Evolutionary conservation across 2,797 vertebrate species (phyloP).

Genomic region (Lutjanus argentimaculatus): DNA sequence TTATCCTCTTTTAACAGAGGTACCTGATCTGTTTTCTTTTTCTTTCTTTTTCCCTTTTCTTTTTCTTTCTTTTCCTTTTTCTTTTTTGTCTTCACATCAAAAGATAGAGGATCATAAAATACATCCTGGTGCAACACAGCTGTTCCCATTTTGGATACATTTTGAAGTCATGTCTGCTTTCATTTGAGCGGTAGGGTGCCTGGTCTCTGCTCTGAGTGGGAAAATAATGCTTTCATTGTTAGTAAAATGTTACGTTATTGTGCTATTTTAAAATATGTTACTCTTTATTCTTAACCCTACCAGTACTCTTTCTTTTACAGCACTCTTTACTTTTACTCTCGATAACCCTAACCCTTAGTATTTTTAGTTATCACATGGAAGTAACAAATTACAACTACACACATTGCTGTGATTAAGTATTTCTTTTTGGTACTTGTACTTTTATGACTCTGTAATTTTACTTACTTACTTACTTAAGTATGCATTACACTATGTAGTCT

Average conservation of each 20-base stretch:
- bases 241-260: background rate
- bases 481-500: too few species aligned
- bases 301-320: background rate
- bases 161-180: conserved; percentile 17
- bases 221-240: background rate
- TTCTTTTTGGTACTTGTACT: too few species aligned
- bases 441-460: too few species aligned
- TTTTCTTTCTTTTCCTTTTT: background rate
- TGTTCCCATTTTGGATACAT: conserved; percentile 27
- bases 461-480: too few species aligned
- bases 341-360: background rate
- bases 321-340: background rate
- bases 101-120: conserved; percentile 9
- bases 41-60: conserved; percentile 24
- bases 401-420: too few species aligned
- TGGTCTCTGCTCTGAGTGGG: background rate
- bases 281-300: background rate
- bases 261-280: background rate
- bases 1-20: background rate
- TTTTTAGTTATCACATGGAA: background rate
- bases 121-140: conserved; percentile 11
- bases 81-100: background rate
- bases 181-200: background rate
- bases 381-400: too few species aligned
- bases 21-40: background rate